Evolutionary conservation across 2,888 invertebrate genomes (phyloP), one percentile per base, ranked within the genome.

Genomic region (Unio delphinus): DNA sequence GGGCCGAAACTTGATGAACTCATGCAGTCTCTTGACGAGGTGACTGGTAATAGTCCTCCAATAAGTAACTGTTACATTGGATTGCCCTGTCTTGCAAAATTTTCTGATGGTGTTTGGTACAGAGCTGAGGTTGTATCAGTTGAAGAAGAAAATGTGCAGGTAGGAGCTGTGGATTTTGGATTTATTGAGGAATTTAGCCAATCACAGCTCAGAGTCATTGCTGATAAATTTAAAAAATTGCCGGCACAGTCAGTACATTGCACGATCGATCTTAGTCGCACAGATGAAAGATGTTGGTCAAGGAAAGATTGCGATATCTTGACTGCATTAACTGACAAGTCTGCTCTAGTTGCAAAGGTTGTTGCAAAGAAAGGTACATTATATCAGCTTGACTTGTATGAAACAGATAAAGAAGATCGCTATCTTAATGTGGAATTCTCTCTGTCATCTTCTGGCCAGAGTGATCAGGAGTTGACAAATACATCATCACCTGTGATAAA

Each of bases 91-190:
- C 67, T 81, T 11, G 78, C 78, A 20, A 75, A 79, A 65, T 74
- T 80, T 55, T 72, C 70, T 73, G 81, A 81, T 68, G 75, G 61
- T 55, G 71, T 68, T 8, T 74, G 75, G 70, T 81, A 80, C 55
- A 74, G 81, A 61, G 61, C 72, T 55, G 75, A 76, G 23, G 62
- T 81, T 28, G 54, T 72, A 17, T 57, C 72, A 23, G 64, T 64
- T 61, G 61, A 69, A n/a, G 63, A 55, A 20, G 69, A 70, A 55
- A 73, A 67, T 28, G 65, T 72, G 7, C 64, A 54, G 64, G 74
- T 77, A 61, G 75, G 67, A 45, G 76, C 81, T 34, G 76, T 81
- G 45, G 81, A 81, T 60, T 81, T 81, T 79, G 81, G 81, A 70
- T 75, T 78, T 64, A 62, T 70, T 15, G 81, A 81, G 65, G 60